Base-by-base conservation (phyloP, 2,797 vertebrate species). In the Arctocebus calabarensis region DNA sequence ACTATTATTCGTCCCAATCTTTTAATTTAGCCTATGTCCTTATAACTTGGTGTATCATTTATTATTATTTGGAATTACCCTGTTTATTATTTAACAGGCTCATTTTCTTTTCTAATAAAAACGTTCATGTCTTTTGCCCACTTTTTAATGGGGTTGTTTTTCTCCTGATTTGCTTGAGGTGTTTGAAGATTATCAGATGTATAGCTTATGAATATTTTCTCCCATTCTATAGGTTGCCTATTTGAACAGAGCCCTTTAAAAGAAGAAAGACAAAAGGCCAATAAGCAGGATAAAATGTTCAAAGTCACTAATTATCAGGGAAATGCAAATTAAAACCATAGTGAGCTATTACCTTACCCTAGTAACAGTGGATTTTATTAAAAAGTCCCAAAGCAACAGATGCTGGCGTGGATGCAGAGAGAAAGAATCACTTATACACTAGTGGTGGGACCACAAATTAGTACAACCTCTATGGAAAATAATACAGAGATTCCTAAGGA, bases 71-170 rank as follows among this genome's bases (percentile, higher is more conserved):
- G 25, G 20, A 77, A 45, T 62, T 52, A 74, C 2, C 57, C 5
- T 25, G 45, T 78, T 95, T 90, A 48, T 62, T 40, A 61, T 55
- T 14, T 84, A 68, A 45, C 12, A 85, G 57, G 16, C 4, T 75
- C 52, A 66, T 77, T 86, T 81, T 78, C 14, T 16, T 79, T 79
- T 89, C 45, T 64, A 94, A 88, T 64, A 7, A 64, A 94, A 93
- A 81, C 23, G 20, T 37, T 70, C 34, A 37, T 66, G 32, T 66
- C 64, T 66, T 66, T 66, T 66, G 32, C 3, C 3, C 32, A 34
- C 8, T 66, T 66, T 66, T 66, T n/a, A 34, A 34, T 66, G 32
- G 1, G 8, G 32, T 9, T 66, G 7, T n/a, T 66, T 66, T 19
- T 66, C n/a, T 66, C 32, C 32, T 20, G 64, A 66, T 34, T 66